phyloP scores from a whole-genome alignment of 2,797 vertebrate genomes.

The Myripristis murdjan region DNA sequence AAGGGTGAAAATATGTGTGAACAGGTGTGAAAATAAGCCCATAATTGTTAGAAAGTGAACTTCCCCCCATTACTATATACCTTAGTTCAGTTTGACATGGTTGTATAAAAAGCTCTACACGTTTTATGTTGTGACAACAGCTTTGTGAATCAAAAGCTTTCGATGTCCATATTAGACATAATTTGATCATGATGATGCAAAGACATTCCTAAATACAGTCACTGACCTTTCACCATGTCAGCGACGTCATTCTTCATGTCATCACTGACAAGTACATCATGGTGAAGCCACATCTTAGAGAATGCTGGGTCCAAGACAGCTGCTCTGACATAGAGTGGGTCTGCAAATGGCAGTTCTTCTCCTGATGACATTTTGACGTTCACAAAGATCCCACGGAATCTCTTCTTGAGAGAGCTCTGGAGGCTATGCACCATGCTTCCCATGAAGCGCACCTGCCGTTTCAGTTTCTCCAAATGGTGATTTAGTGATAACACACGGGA shows the following conservation, averaged over 20 bases:
- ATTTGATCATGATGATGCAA: background rate
- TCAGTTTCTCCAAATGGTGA: slow-evolving; percentile 3
- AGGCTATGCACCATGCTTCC: slow-evolving; percentile 19
- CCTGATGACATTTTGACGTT: slow-evolving; percentile 12
- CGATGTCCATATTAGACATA: slow-evolving; percentile 1
- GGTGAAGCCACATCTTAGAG: slow-evolving; percentile 12
- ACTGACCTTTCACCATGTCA: slow-evolving; percentile 31
- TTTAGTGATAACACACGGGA: background rate
- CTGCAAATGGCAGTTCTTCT: slow-evolving; percentile 16
- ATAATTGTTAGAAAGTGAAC: slow-evolving; percentile 16
- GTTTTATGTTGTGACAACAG: slow-evolving; percentile 10
- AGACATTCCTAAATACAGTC: too few species aligned
- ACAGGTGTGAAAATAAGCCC: slow-evolving; percentile 7
- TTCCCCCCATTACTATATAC: slow-evolving; percentile 13
- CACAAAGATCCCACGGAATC: slow-evolving; percentile 29
- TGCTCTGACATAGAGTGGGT: slow-evolving; percentile 24
- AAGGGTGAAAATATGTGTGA: too few species aligned
- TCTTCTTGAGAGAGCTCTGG: slow-evolving; percentile 27
- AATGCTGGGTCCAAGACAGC: slow-evolving; percentile 27
- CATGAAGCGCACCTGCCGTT: slow-evolving; percentile 13
- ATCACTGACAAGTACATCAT: slow-evolving; percentile 21
- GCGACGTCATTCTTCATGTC: slow-evolving; percentile 15
- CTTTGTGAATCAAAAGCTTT: slow-evolving; percentile 11
- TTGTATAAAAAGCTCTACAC: slow-evolving; percentile 21
- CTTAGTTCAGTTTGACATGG: slow-evolving; percentile 18